Base-by-base conservation (phyloP, 2,797 vertebrate genomes). In the Sarcoramphus papa region DNA sequence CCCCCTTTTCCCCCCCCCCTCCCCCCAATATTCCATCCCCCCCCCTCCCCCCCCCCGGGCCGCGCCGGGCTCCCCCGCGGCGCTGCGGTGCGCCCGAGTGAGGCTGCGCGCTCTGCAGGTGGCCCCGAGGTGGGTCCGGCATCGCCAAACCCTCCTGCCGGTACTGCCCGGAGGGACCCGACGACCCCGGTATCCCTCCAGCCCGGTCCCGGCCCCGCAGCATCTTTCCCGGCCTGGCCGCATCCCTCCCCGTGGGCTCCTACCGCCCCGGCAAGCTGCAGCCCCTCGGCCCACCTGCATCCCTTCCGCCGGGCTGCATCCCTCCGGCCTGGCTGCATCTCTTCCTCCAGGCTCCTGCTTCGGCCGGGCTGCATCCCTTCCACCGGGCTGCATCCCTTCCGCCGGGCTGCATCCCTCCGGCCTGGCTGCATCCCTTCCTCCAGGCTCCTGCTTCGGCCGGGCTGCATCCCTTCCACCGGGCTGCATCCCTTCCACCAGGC, bases 71-170 rank as follows among this genome's bases (percentile, higher is more conserved):
- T 78, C 91, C 85, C 85, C 85, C 85, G 85, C 85, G 85, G 78
- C 85, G 98, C 98, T 98, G 99, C 98, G 98, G 98, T 98, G 98
- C 96, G 97, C 96, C 98, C 98, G 95, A 98, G 93, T 94, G 98
- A 98, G 98, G 98, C 98, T 98, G 99, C 98, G 98, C 99, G 98
- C 99, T 99, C 99, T 99, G 99, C 99, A 99, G 99, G 99, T 99
- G 99, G 98, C 98, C 97, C 86, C 85, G 98, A 98, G 97, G 98
- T 97, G 98, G 95, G 53, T 60, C 74, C 67, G 81, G 81, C 33
- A 50, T 63, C 76, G 12, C 41, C 63, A 35, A 68, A 56, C 35
- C 62, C 41, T 50, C 41, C 75, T 12, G 53, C 47, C 22, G 40
- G 60, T 12, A 8, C 20, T 43, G 53, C 14, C 31, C 22, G 18